A percentile compares a stretch with the other conserved stretches of the same genome.
phyloP scores from a whole-genome alignment of 1,140 invertebrate species.

The Aphelinus certus region DNA sequence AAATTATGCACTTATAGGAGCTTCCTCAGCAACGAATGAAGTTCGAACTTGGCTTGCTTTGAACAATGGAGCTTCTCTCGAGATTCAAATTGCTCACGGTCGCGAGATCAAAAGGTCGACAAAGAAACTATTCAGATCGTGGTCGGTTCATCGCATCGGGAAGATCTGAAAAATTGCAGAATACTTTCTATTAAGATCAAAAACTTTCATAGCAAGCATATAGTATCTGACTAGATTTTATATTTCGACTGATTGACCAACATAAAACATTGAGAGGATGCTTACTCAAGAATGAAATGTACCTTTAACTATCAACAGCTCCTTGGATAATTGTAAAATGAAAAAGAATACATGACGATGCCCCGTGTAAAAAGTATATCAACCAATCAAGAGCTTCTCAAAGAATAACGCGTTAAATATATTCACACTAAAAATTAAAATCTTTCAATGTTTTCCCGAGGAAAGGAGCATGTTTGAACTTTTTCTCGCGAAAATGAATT shows the following conservation, averaged over 20 bases:
- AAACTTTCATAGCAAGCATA: constrained; percentile 11
- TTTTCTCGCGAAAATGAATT: no score
- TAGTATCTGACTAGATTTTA: not conserved
- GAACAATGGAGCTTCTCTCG: constrained; percentile 63
- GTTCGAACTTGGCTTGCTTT: constrained; percentile 61
- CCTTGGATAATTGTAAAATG: no score
- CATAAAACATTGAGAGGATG: constrained; percentile 3
- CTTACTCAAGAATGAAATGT: constrained; percentile 5
- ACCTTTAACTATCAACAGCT: not conserved
- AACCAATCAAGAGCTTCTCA: no score
- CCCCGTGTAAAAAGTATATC: no score
- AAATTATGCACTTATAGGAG: constrained; percentile 42
- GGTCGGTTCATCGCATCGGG: constrained; percentile 64
- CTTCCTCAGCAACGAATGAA: constrained; percentile 56
- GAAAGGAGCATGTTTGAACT: no score
- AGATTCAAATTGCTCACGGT: constrained; percentile 61
- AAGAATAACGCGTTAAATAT: no score
- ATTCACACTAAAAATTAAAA: no score
- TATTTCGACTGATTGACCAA: not conserved
- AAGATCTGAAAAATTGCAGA: constrained; percentile 54
- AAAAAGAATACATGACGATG: no score
- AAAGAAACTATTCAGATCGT: constrained; percentile 62
- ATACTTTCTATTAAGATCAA: not conserved
- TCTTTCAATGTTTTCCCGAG: no score
- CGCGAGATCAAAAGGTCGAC: constrained; percentile 58